Conservation (phyloP, 1,140 invertebrate species). For the Sminthurides bifidus region DNA sequence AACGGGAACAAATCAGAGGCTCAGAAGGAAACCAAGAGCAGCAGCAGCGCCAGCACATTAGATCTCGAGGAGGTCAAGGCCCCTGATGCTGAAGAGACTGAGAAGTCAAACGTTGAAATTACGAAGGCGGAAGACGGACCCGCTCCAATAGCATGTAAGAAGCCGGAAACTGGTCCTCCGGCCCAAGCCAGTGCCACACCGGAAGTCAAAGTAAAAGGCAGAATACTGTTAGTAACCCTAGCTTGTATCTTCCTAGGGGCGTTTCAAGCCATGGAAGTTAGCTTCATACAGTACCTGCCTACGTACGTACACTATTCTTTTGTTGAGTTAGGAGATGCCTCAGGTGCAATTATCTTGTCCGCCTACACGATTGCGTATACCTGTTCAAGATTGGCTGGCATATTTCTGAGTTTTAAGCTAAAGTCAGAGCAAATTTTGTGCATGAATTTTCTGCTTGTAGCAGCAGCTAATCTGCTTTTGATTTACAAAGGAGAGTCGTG, state of each 20-base stretch:
- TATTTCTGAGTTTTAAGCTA: slow-evolving; percentile 8
- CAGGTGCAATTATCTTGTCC: slow-evolving; percentile 3
- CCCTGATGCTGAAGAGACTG: no score
- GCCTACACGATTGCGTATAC: slow-evolving; percentile 7
- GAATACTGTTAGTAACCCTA: no score
- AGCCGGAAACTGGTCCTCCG: no score
- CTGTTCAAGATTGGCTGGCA: not conserved
- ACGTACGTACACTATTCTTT: slow-evolving; percentile 5
- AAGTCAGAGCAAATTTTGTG: not conserved
- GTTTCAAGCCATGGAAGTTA: slow-evolving; percentile 6
- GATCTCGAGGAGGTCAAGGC: no score
- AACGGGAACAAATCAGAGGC: no score
- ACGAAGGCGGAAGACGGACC: no score
- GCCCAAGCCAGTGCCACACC: no score
- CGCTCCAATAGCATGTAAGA: no score
- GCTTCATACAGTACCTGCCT: slow-evolving; percentile 8
- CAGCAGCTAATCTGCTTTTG: slow-evolving; percentile 1
- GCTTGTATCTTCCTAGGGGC: not conserved
- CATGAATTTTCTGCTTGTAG: not conserved
- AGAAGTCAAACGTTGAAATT: no score
- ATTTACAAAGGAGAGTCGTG: not conserved
- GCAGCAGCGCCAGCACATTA: no score
- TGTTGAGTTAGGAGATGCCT: not conserved
- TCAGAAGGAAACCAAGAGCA: no score
- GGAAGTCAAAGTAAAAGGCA: no score